Base-by-base conservation (phyloP, 2,797 vertebrate genomes). In the Rhinogobio ventralis region DNA sequence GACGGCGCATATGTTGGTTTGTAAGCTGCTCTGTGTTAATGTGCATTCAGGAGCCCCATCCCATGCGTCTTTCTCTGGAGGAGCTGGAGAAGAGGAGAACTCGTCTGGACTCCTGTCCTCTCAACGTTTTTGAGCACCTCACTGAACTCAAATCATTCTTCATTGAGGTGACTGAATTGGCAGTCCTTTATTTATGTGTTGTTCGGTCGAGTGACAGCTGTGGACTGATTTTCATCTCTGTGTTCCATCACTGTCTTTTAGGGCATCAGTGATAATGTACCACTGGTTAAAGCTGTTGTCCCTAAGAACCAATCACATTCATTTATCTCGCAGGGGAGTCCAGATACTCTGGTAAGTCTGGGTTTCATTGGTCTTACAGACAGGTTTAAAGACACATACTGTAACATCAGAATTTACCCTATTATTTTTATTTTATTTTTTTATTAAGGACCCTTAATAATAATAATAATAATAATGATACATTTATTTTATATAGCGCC, bases 251-350 rank as follows among this genome's bases (percentile, higher is more conserved):
- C 75, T 89, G 36, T 90, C 78, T 93, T 87, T 19, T 88, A 99
- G 98, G 98, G 97, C 71, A 99, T 99, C 93, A 97, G 97, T 92
- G 97, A 99, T 90, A 96, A 92, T 25, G 93, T 97, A 75, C 96
- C 97, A 2, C 93, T 99, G 55, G 91, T 98, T 77, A 99, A 98
- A 92, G 97, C 95, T 0, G 91, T 97, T 57, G 96, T 99, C 13
- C 98, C 98, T 79, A 97, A 95, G 94, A 98, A 95, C 92, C 98
- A 99, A 89, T 96, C 97, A 72, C 97, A 97, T 88, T 99, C 97
- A 79, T 99, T 99, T 92, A 98, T 99, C 94, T 97, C 96, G 83
- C 98, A 99, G 91, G 97, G 98, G 83, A 98, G 97, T 88, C 98
- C 98, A 9, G 98, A 99, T 92, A 94, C 95, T 17, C 81, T 96